Base-by-base conservation (phyloP, 2,797 vertebrate genomes). In the Cetoscarus ocellatus region DNA sequence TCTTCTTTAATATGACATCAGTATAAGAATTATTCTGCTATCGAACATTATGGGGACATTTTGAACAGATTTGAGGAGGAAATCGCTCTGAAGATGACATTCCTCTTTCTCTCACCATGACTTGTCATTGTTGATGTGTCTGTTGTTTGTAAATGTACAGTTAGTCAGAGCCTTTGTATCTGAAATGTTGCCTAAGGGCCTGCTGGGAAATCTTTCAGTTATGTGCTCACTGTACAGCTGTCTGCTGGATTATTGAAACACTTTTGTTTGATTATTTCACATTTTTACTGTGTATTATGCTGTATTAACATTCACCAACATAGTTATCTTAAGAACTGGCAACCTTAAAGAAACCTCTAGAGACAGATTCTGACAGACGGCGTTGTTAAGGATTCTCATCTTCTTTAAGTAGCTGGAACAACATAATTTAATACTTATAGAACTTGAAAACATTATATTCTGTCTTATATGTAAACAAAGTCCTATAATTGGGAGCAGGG, bases 111-210 rank as follows among this genome's bases (percentile, higher is more conserved):
- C 51, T 38, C 38, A 34, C 49, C 40, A 36, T 51, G 52, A 60
- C 53, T 47, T 77, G 61, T 77, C 61, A 67, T 35, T 56, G 56
- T 19, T 73, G 74, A 81, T 43, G 70, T 8, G 58, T 42, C 61
- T 56, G 66, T 76, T 76, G 61, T 73, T 54, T 40, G 56, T 39
- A 51, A 71, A 71, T 58, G 15, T 34, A 47, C 56, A 15, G 8
- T 14, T 62, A 52, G 61, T 59, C 39, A 0, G 0, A 12, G 70
- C n/a, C 69, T 70, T 77, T 81, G 54, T 70, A 57, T 62, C 42
- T 2, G 13, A 50, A 51, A 45, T 43, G 10, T 61, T 56, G 58
- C 63, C 64, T 3, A 12, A 68, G 72, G 42, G 10, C 48, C 49
- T 55, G 49, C 10, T 42, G 7, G 39, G 52, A 13, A 71, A 63